These are phyloP conservation scores for Laspeyria flexula DNA, from an alignment of 2,888 invertebrate species.

Conservation along the genomic window DNA sequence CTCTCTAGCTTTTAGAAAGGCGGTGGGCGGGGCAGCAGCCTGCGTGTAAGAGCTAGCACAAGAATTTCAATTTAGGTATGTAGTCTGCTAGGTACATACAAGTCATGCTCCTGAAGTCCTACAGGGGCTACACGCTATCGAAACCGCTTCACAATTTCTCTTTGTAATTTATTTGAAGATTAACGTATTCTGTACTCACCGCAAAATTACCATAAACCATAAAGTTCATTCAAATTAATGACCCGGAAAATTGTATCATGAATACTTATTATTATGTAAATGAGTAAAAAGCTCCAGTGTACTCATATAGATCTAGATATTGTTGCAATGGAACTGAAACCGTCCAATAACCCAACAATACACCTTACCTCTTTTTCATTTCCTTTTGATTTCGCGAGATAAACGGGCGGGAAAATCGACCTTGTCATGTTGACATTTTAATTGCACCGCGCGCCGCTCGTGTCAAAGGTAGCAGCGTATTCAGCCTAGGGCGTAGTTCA, in stretches of 20 bases:
- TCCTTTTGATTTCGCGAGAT: slow-evolving; percentile 21
- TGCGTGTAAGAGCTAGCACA: too few species aligned
- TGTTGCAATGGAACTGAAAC: neutral
- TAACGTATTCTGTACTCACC: too few species aligned
- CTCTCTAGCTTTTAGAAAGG: too few species aligned
- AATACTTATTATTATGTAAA: neutral
- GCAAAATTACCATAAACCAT: too few species aligned
- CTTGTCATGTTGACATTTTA: slow-evolving; percentile 46
- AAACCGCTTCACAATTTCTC: too few species aligned
- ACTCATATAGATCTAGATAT: neutral
- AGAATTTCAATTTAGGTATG: too few species aligned
- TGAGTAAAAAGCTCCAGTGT: neutral
- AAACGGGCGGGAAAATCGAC: slow-evolving; percentile 37
- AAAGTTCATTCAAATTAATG: neutral
- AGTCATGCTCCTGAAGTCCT: too few species aligned
- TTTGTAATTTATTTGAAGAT: too few species aligned
- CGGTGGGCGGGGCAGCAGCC: too few species aligned
- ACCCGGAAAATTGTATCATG: neutral
- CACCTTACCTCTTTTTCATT: neutral
- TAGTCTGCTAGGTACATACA: too few species aligned
- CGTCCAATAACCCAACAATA: neutral
- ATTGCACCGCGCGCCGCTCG: slow-evolving; percentile 29
- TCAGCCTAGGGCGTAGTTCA: slow-evolving; percentile 28
- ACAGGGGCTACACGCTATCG: too few species aligned
- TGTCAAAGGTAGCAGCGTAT: slow-evolving; percentile 45